Conservation (phyloP, 1,140 invertebrate genomes). For the Branchinecta lynchi region DNA sequence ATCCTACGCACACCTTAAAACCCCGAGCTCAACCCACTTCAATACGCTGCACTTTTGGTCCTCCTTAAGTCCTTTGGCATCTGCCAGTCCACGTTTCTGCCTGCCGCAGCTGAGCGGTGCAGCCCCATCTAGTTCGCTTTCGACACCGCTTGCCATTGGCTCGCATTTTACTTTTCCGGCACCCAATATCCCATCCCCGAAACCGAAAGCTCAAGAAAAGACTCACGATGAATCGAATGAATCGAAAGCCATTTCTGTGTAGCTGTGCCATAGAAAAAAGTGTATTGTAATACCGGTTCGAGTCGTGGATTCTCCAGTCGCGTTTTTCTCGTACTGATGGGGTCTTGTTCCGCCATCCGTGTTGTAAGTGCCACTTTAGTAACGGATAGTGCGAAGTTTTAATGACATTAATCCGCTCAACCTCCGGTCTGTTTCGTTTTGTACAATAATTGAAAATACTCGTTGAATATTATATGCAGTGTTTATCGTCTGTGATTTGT, state of each 20-base stretch:
- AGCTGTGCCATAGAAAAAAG: neutral
- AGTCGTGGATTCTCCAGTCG: too few relatives aligned
- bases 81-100: conserved; percentile 18
- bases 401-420: too few relatives aligned
- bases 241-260: neutral
- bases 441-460: conserved; percentile 11
- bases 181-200: neutral
- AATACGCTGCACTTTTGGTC: conserved; percentile 21
- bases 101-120: conserved; percentile 7
- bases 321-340: too few relatives aligned
- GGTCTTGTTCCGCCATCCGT: too few relatives aligned
- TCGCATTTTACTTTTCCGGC: conserved; percentile 1
- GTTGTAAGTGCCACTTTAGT: too few relatives aligned
- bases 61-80: conserved; percentile 19
- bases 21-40: conserved; percentile 15
- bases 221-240: neutral
- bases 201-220: conserved; percentile 3
- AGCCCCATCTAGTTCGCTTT: neutral
- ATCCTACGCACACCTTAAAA: conserved; percentile 18
- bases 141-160: neutral
- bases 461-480: neutral
- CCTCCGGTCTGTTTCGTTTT: neutral
- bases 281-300: too few relatives aligned
- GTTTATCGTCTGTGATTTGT: neutral
- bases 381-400: too few relatives aligned